Conservation (phyloP, 2,797 vertebrate species). For the Oryzias sinensis region DNA sequence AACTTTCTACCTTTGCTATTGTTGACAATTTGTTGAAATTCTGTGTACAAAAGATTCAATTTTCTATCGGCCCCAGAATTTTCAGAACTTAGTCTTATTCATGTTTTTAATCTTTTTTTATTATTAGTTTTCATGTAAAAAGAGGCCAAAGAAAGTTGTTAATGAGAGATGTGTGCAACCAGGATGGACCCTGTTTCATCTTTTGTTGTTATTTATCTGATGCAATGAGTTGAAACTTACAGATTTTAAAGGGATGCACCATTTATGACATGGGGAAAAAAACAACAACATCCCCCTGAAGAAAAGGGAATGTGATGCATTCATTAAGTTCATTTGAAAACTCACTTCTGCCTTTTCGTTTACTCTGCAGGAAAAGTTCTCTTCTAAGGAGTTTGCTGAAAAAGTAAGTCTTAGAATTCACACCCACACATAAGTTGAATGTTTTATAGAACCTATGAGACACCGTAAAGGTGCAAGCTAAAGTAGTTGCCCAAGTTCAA, state of each 20-base stretch:
- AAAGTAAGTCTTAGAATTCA: slow-evolving; percentile 67
- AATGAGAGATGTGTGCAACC: too few relatives aligned
- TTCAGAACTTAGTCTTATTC: too few relatives aligned
- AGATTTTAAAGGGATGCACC: too few relatives aligned
- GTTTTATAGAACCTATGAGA: slow-evolving; percentile 20
- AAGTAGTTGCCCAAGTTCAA: neutral
- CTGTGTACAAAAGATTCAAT: too few relatives aligned
- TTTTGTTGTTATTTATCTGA: too few relatives aligned
- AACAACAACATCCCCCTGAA: neutral
- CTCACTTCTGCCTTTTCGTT: neutral
- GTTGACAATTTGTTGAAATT: too few relatives aligned
- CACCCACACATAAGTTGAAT: slow-evolving; percentile 16
- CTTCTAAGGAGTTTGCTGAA: slow-evolving; percentile 68
- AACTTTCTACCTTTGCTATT: slow-evolving; percentile 13
- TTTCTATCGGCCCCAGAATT: too few relatives aligned
- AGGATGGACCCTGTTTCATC: too few relatives aligned
- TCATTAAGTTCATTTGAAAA: neutral
- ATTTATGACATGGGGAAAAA: neutral
- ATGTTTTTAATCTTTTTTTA: too few relatives aligned
- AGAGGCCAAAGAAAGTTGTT: too few relatives aligned
- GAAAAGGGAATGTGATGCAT: neutral
- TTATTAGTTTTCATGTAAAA: too few relatives aligned
- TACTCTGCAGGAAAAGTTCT: slow-evolving; percentile 63
- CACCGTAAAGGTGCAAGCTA: neutral
- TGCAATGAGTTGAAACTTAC: too few relatives aligned